Evolutionary conservation across 2,888 invertebrate species (phyloP), one percentile per base, ranked within the genome.

Genomic region (Drosophila mettleri): DNA sequence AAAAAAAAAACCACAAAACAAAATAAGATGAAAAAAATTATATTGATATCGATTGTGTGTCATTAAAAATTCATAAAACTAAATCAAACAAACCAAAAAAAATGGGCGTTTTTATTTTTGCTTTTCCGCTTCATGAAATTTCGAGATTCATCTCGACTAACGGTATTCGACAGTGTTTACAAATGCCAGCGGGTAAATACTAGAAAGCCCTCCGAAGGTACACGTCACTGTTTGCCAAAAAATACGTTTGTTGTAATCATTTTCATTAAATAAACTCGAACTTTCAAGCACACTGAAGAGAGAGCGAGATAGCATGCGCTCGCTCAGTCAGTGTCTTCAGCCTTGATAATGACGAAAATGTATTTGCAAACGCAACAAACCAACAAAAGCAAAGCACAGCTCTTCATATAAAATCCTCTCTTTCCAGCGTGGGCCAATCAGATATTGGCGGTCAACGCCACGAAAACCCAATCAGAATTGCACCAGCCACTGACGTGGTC

Each of bases 21-120:
- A 34, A 67, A 46, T 18, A 54, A 49, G 22, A 49, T 49, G 14
- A 31, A 52, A 39, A 16, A 14, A 18, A 59, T 38, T 61, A 71
- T 78, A 84, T 78, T 78, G 81, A 87, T 82, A 87, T 87, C 71
- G 57, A 87, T 67, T 79, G 82, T 71, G 79, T 82, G 81, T 85
- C 81, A 85, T 78, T 71, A 73, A 41, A 74, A 65, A 34, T 38
- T 60, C 69, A 58, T 69, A 43, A 71, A 62, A 46, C 45, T 48
- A 43, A 49, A 38, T 29, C 31, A 51, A 51, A 55, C 41, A 16
- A 33, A n/a, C n/a, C n/a, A n/a, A n/a, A n/a, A n/a, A 43, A 10
- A 33, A 31, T 69, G 67, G 67, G 64, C 58, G 82, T 81, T 71
- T 70, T 43, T 16, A 8, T 7, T 33, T 45, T 77, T 52, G 5